These are phyloP conservation scores for Tapirus terrestris DNA, from an alignment of 2,113 vertebrate species.

Conservation along the genomic window DNA sequence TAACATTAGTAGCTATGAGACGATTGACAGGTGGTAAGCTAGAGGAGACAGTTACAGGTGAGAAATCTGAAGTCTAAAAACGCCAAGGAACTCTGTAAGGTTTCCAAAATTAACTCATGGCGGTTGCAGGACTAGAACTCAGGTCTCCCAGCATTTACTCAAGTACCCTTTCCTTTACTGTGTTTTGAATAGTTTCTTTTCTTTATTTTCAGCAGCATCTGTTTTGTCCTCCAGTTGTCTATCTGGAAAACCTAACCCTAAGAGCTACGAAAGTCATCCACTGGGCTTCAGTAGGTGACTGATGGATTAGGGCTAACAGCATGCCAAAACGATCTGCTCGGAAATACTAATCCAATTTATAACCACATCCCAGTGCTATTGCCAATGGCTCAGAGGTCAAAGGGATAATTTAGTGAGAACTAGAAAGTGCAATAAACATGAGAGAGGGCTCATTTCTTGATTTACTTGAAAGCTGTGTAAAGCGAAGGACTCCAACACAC, in stretches of 20 bases:
- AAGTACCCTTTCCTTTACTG: background rate
- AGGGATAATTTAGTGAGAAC: conserved; percentile 59
- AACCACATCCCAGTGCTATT: conserved; percentile 39
- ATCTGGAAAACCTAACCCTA: background rate
- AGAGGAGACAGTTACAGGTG: background rate
- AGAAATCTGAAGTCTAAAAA: background rate
- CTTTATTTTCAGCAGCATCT: background rate
- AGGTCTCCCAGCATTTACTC: background rate
- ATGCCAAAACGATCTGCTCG: background rate
- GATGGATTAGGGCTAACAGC: conserved; percentile 40
- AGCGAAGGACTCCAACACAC: background rate
- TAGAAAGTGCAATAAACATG: conserved; percentile 58
- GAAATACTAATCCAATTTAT: conserved; percentile 64
- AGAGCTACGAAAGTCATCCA: background rate
- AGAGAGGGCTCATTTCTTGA: conserved; percentile 48
- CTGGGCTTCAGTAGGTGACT: background rate
- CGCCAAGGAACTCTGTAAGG: background rate
- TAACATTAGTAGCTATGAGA: background rate
- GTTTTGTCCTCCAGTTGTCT: background rate
- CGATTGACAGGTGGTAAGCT: background rate
- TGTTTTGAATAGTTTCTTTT: background rate
- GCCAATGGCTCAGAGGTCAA: conserved; percentile 64
- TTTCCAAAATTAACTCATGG: background rate
- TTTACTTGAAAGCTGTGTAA: conserved; percentile 29
- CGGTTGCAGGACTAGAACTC: background rate